Evolutionary conservation across 2,888 invertebrate species (phyloP).

Genomic region (Acholoe squamosa): DNA sequence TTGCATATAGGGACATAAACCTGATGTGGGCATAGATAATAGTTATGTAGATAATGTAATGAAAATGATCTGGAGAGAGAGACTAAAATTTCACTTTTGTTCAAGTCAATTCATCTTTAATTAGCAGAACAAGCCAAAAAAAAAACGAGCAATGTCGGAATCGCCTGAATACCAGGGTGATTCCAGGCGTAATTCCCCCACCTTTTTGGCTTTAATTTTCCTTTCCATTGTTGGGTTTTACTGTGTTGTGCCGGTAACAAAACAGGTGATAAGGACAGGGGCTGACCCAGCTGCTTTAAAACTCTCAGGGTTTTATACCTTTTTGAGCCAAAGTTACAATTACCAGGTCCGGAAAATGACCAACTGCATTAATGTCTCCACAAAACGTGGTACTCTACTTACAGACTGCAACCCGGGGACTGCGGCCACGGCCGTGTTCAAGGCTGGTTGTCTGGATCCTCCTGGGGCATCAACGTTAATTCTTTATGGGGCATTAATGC

Average conservation of each 20-base stretch:
- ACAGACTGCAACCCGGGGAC: too few relatives aligned
- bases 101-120: too few relatives aligned
- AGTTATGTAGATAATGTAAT: too few relatives aligned
- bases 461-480: too few relatives aligned
- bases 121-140: not conserved
- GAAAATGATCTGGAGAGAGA: too few relatives aligned
- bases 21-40: too few relatives aligned
- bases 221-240: not conserved
- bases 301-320: not conserved
- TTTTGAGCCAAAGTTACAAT: not conserved
- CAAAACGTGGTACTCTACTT: not conserved
- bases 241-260: not conserved
- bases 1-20: not conserved
- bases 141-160: not conserved
- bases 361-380: not conserved
- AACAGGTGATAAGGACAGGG: not conserved
- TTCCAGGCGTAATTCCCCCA: not conserved
- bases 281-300: not conserved
- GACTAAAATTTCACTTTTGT: too few relatives aligned
- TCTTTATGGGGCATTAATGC: too few relatives aligned
- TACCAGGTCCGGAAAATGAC: slow-evolving; percentile 6
- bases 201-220: not conserved
- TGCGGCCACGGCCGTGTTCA: not conserved
- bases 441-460: not conserved
- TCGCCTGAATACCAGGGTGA: not conserved